Evolutionary conservation across 2,888 invertebrate species (phyloP), one percentile per base, ranked within the genome.

Genomic region (Periphyllus acericola): DNA sequence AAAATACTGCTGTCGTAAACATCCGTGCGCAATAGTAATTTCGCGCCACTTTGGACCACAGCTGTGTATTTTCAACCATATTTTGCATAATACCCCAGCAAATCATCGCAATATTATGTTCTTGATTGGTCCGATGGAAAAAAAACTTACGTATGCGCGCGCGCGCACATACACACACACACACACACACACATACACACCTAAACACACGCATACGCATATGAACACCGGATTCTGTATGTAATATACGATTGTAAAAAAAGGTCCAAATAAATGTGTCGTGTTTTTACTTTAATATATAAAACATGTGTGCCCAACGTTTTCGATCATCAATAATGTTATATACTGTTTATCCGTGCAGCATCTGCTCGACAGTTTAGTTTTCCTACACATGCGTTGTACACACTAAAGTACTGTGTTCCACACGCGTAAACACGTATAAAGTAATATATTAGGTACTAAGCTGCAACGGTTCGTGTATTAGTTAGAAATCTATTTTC

Each of bases 301-400:
- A 52, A 29, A 71, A 78, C 52, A 71, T 52, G 79, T 85, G 84
- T 79, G 85, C 52, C 32, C 68, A 71, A 79, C 85, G 52, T 85
- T 85, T 84, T 68, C 34, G 68, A 85, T 55, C 85, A 55, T 85
- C 79, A 79, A 85, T 85, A 79, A 79, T 34, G 78, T n/a, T n/a
- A 79, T 55, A 40, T n/a, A 71, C 68, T 34, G 34, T 78, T 78
- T 36, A 71, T 52, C 9, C 40, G 68, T 71, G 84, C 85, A 79
- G 85, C 85, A 85, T 79, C 85, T 85, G 85, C 71, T 71, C 11
- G 40, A n/a, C 29, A 71, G 71, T 71, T 71, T 3, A 32, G 32
- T 68, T 29, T 68, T 68, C 68, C 68, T 19, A 60, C 60, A n/a
- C 29, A 29, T n/a, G 25, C 11, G n/a, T 29, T 66, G 8, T 66